Evolutionary conservation across 2,797 vertebrate genomes (phyloP), one percentile per base, ranked within the genome.

Genomic region (Enteromius radiatus): DNA sequence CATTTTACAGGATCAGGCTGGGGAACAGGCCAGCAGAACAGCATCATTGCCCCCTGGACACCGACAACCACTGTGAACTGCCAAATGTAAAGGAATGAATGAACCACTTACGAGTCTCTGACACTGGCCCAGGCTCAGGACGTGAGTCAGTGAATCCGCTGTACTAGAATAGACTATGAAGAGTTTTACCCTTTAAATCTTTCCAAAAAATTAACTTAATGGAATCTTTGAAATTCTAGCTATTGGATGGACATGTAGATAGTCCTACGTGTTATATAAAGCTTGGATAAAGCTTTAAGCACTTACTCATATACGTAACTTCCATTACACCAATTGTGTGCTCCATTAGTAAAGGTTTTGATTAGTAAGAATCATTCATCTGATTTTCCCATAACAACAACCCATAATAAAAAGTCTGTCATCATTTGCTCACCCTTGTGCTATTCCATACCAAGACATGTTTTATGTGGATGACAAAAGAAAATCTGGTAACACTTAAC

Each of bases 1-100:
- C 36, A 8, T 69, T 85, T 79, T 52, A 74, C 17, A 36, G 80
- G 67, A 56, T 76, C 52, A 68, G 69, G 5, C 61, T 45, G 63
- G 49, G 84, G 88, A 90, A 89, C 83, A 83, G 86, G 86, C 88
- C 87, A 85, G 78, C 76, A 78, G 41, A 88, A 87, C 87, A 88
- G 88, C 87, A 83, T 85, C 86, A 82, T 71, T 68, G 88, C 87
- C 83, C 88, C 90, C 88, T 80, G 83, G 90, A 90, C 31, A 54
- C 88, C 86, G 76, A 70, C 79, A 88, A 78, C 17, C 84, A 76
- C 78, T 87, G 70, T 75, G 26, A n/a, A 12, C 77, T 85, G 91
- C 90, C 89, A 91, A 91, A 87, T 74, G 87, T 86, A 78, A 87
- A 86, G 82, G 75, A 86, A 88, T 45, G 56, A 90, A 88, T 74